phyloP scores from a whole-genome alignment of 1,140 invertebrate species.

The Solen grandis region DNA sequence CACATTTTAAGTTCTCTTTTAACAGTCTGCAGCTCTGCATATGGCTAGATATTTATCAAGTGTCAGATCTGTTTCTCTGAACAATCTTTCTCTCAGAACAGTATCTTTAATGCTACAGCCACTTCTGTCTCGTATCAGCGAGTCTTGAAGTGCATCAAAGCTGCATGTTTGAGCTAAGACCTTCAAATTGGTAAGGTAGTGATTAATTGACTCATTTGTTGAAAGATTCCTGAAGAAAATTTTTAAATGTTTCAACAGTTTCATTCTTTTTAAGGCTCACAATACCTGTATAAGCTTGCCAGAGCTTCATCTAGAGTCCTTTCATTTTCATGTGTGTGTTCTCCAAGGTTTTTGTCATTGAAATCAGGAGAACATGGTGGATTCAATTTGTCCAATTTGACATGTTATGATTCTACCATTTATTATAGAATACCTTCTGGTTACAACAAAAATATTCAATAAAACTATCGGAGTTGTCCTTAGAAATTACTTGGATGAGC shows the following conservation, averaged over 20 bases:
- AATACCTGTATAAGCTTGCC: background rate
- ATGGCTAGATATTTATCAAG: background rate
- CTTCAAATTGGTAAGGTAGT: background rate
- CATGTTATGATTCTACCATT: background rate
- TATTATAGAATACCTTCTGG: no score
- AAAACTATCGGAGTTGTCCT: no score
- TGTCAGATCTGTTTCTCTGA: constrained; percentile 6
- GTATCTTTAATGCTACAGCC: background rate
- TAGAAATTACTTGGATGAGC: no score
- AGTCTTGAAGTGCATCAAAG: background rate
- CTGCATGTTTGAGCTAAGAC: background rate
- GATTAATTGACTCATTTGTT: background rate
- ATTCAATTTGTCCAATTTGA: background rate
- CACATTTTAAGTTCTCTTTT: background rate
- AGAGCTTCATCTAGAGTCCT: background rate
- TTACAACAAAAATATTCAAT: no score
- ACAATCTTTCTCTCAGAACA: background rate
- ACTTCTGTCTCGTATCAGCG: background rate
- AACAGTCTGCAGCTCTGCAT: background rate
- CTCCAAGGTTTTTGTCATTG: background rate
- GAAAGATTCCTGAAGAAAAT: background rate
- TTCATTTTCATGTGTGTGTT: background rate
- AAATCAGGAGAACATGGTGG: background rate
- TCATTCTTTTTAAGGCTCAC: background rate
- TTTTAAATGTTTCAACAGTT: background rate